Evolutionary conservation across 2,797 vertebrate genomes (phyloP), one percentile per base, ranked within the genome.

Genomic region (Cygnus olor): DNA sequence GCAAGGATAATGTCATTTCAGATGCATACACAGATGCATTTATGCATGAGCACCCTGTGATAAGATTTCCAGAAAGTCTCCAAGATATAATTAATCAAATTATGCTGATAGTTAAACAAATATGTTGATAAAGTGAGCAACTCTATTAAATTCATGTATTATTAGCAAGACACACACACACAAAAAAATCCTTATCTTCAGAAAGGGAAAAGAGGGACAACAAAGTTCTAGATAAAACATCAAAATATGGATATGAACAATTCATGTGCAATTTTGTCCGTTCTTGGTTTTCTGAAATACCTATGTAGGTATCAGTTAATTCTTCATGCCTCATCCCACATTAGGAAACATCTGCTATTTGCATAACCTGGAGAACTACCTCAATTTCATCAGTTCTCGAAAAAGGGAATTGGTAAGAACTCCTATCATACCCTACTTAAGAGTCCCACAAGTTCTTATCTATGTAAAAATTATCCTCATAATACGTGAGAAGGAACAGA

Each of bases 1-100:
- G 53, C 21, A 84, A 84, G 17, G n/a, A 69, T 83, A 25, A 85
- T 32, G 42, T 68, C 20, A 82, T 16, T 90, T 93, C 56, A 93
- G 44, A 49, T 49, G 22, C 38, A 90, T 1, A 6, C 4, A 19
- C 2, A 78, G 16, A 84, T 47, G 63, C 13, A 63, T 51, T 93
- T 24, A 66, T 34, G 30, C 56, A 73, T 72, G 11, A 24, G 16
- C 40, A 65, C 17, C 34, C 19, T 53, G 30, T 65, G 60, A 66
- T 5, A 84, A 25, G n/a, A 81, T 82, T 93, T 73, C 60, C 79
- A 79, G 32, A 53, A 77, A 85, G 36, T 76, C 68, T 93, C 30
- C 34, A 93, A 91, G 89, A 89, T 60, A 73, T 60, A 94, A 90
- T 86, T 93, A 96, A 92, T 80, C 76, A 94, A 88, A 94, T 95